Evolutionary conservation across 1,140 invertebrate species (phyloP).

Genomic region (Pseudobourletiella spinata): DNA sequence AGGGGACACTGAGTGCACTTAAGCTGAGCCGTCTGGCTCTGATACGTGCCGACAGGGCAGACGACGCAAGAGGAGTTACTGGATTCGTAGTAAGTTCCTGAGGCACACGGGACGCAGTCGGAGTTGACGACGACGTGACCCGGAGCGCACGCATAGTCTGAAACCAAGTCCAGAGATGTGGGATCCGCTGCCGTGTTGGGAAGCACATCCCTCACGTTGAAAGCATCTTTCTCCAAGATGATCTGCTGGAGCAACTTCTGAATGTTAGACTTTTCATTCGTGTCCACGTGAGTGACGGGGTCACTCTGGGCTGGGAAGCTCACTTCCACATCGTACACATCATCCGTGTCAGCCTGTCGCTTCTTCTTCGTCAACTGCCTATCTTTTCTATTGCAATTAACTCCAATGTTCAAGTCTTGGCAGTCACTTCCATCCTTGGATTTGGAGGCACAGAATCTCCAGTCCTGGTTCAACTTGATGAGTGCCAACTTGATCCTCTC

Average conservation of each 20-base stretch:
- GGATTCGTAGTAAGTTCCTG: constrained; percentile 78
- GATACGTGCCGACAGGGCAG: constrained; percentile 84
- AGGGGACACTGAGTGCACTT: constrained; percentile 75
- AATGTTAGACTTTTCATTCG: constrained; percentile 74
- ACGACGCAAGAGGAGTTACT: constrained; percentile 64
- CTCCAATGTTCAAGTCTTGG: constrained; percentile 76
- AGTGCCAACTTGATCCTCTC: constrained; percentile 79
- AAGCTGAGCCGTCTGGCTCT: constrained; percentile 82
- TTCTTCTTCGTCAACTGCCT: constrained; percentile 51
- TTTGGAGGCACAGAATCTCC: constrained; percentile 35
- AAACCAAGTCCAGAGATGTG: constrained; percentile 69
- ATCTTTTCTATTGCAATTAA: constrained; percentile 61
- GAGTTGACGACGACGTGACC: constrained; percentile 87
- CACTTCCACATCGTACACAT: constrained; percentile 65
- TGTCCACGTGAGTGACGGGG: constrained; percentile 75
- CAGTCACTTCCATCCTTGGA: constrained; percentile 51
- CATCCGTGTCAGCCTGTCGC: constrained; percentile 54
- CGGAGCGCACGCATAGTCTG: constrained; percentile 83
- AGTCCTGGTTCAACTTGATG: constrained; percentile 66
- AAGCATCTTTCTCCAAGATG: constrained; percentile 83
- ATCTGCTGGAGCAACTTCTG: constrained; percentile 71
- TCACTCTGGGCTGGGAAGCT: constrained; percentile 78
- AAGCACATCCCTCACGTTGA: constrained; percentile 82
- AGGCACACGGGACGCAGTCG: constrained; percentile 87
- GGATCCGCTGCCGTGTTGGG: constrained; percentile 86